A percentile compares a stretch with the other conserved stretches of the same genome.
Conservation (phyloP, 2,888 invertebrate genomes). For the Acanthoscelides obtectus region DNA sequence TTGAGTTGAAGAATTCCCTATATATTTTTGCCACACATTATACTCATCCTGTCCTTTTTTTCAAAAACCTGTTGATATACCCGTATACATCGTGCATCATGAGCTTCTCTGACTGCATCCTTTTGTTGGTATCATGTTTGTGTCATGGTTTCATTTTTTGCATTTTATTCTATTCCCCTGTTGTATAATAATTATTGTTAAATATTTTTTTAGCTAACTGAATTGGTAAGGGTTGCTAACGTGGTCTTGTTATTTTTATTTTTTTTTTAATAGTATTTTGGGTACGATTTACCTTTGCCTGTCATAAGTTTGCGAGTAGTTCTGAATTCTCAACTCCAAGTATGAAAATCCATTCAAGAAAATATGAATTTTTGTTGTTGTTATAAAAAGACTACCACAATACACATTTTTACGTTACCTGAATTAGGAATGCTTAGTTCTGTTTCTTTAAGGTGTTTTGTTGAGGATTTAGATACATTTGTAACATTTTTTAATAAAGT, state of each 20-base stretch:
- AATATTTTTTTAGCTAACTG: constrained; percentile 41
- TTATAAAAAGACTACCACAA: no score
- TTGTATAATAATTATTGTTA: constrained; percentile 13
- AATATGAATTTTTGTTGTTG: no score
- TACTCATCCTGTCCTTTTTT: neutral
- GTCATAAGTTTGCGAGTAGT: neutral
- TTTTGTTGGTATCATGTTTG: neutral
- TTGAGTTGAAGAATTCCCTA: neutral
- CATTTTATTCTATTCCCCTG: constrained; percentile 1
- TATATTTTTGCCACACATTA: neutral
- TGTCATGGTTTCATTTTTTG: neutral
- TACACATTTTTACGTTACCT: no score
- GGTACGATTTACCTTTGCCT: neutral
- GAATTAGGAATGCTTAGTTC: no score
- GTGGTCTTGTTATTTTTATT: neutral
- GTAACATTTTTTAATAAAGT: neutral
- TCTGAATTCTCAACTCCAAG: neutral
- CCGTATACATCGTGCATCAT: neutral
- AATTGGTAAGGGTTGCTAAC: constrained; percentile 39
- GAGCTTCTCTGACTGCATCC: neutral
- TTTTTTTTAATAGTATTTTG: neutral
- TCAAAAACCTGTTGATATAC: neutral
- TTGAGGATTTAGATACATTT: neutral
- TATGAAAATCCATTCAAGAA: neutral
- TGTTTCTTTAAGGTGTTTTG: neutral